Base-by-base conservation (phyloP, 2,888 invertebrate species). In the Caenorhabditis auriculariae region DNA sequence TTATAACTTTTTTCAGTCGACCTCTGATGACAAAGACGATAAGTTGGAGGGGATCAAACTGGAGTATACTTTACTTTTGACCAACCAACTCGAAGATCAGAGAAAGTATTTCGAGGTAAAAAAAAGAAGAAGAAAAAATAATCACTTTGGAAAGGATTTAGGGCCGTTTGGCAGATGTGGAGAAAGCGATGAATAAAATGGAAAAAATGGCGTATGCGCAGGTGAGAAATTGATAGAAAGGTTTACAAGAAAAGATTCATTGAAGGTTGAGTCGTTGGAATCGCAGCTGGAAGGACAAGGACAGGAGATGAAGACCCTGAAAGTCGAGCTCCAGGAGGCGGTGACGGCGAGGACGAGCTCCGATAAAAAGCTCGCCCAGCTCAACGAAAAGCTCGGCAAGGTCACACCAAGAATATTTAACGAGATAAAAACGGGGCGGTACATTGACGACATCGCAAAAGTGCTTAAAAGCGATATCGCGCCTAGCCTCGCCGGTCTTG, bases 41-140 rank as follows among this genome's bases (percentile, higher is more conserved):
- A 98, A 96, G 84, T 87, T 94, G 52, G 94, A 95, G 83, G 89
- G 93, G 0, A 89, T 96, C 49, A 93, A 94, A 82, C 86, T 96
- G 60, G 96, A 98, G 86, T 96, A 94, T 82, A 93, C 94, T 0
- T 93, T 95, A 85, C 86, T 95, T 57, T 85, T 98, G 42, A 95
- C 95, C 2, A 91, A 91, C 48, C 98, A 99, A 80, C 85, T 98
- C 46, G 95, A 96, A 83, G 89, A 91, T 17, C 96, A 98, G 83
- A 86, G 96, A 21, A 87, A 88, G 74, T 93, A 90, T 83, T 96
- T 91, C 38, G 69, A 69, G 35, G 59, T 39, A 9, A 29, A 52
- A 28, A 35, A 12, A 35, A 12, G n/a, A 19, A 29, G 27, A 19
- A 47, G 23, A 47, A 47, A 17, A 32, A 5, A 9, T 5, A 47